phyloP scores from a whole-genome alignment of 1,140 invertebrate genomes.

The Manduca sexta region DNA sequence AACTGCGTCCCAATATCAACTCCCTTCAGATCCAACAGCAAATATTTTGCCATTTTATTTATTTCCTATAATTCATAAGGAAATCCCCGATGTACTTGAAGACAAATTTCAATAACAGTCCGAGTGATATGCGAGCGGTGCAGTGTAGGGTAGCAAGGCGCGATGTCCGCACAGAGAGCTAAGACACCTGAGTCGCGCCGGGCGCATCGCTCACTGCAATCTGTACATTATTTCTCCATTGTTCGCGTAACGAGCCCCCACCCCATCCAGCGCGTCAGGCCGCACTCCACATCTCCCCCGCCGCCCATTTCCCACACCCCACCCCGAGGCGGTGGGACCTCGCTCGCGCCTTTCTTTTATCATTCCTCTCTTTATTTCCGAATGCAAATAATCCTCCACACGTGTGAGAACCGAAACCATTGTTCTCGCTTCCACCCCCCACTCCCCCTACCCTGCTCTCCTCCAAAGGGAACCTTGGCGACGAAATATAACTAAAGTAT shows the following conservation, averaged over 20 bases:
- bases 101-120: too few relatives aligned
- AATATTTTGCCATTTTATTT: too few relatives aligned
- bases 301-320: conserved; percentile 43
- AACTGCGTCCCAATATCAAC: too few relatives aligned
- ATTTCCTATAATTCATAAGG: too few relatives aligned
- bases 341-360: conserved; percentile 73
- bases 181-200: conserved; percentile 66
- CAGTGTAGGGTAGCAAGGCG: conserved; percentile 14
- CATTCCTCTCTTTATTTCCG: conserved; percentile 76
- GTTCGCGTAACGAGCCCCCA: conserved; percentile 69
- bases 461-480: conserved; percentile 64
- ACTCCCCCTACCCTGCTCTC: conserved; percentile 49
- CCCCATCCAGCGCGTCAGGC: conserved; percentile 28
- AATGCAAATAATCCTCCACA: conserved; percentile 75
- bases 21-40: too few relatives aligned
- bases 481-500: conserved; percentile 69
- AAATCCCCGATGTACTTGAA: too few relatives aligned
- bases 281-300: conserved; percentile 12
- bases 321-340: conserved; percentile 59
- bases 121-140: neutral
- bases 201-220: conserved; percentile 73
- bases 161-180: conserved; percentile 49
- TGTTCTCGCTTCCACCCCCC: conserved; percentile 63
- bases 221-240: conserved; percentile 73
- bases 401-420: conserved; percentile 75